Conservation (phyloP, 1,140 invertebrate species). For the Dendroctonus valens region DNA sequence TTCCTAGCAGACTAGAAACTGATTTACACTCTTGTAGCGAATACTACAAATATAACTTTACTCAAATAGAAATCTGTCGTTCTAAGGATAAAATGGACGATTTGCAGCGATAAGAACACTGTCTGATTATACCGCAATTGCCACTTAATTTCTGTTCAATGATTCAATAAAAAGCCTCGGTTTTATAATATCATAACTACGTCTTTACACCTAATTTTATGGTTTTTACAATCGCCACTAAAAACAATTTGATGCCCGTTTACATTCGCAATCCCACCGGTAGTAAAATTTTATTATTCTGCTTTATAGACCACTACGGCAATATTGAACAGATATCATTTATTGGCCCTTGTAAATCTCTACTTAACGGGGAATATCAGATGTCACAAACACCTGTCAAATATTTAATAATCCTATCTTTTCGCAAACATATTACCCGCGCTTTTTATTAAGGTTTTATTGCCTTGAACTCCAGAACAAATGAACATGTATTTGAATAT, state of each 20-base stretch:
- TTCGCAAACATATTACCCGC: constrained; percentile 30
- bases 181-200: constrained; percentile 25
- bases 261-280: constrained; percentile 41
- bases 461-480: constrained; percentile 25
- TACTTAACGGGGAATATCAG: constrained; percentile 43
- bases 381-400: constrained; percentile 45
- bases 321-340: constrained; percentile 46
- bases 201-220: constrained; percentile 33
- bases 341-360: constrained; percentile 46
- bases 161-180: constrained; percentile 7
- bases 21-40: too few relatives aligned
- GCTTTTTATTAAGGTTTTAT: constrained; percentile 19
- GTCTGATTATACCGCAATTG: too few relatives aligned
- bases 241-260: constrained; percentile 31
- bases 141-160: too few relatives aligned
- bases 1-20: too few relatives aligned
- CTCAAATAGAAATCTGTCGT: too few relatives aligned
- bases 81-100: too few relatives aligned
- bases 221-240: constrained; percentile 22
- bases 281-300: constrained; percentile 45
- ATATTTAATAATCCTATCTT: constrained; percentile 39
- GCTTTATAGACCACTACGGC: constrained; percentile 43
- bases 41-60: too few relatives aligned
- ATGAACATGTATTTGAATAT: constrained; percentile 12
- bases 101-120: too few relatives aligned